phyloP scores from a whole-genome alignment of 1,140 invertebrate genomes.

The Drosophila seguyi region DNA sequence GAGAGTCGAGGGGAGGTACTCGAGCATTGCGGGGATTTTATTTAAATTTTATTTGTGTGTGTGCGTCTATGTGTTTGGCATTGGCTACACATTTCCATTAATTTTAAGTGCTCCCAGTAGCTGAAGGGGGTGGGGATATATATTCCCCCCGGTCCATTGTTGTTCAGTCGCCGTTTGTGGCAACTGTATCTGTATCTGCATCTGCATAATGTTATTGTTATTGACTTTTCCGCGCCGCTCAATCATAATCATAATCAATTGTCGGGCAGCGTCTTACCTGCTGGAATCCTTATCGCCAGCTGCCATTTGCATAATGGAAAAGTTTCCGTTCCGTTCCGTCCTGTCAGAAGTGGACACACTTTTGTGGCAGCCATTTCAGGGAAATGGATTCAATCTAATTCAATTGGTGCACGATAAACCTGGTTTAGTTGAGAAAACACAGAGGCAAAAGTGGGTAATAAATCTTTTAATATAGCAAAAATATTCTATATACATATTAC shows the following conservation, averaged over 20 bases:
- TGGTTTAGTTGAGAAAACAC: neutral
- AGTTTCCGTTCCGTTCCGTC: constrained; percentile 15
- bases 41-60: constrained; percentile 75
- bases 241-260: constrained; percentile 82
- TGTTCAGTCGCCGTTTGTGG: constrained; percentile 50
- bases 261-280: constrained; percentile 61
- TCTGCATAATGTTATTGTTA: constrained; percentile 79
- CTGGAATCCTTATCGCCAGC: constrained; percentile 56
- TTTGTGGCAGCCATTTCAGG: constrained; percentile 13
- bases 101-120: constrained; percentile 71
- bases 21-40: constrained; percentile 62
- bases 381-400: constrained; percentile 23
- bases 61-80: constrained; percentile 49
- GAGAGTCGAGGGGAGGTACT: constrained; percentile 36
- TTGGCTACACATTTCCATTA: constrained; percentile 78
- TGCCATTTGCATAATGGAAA: constrained; percentile 73
- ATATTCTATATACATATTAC: too few relatives aligned
- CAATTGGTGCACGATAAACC: constrained; percentile 13
- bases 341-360: constrained; percentile 35
- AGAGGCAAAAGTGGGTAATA: too few relatives aligned
- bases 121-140: neutral
- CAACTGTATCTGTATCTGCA: constrained; percentile 49
- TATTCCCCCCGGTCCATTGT: constrained; percentile 36
- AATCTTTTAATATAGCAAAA: too few relatives aligned
- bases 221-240: constrained; percentile 75